Evolutionary conservation across 2,113 vertebrate species (phyloP), one percentile per base, ranked within the genome.

Genomic region (Phainopepla nitens): DNA sequence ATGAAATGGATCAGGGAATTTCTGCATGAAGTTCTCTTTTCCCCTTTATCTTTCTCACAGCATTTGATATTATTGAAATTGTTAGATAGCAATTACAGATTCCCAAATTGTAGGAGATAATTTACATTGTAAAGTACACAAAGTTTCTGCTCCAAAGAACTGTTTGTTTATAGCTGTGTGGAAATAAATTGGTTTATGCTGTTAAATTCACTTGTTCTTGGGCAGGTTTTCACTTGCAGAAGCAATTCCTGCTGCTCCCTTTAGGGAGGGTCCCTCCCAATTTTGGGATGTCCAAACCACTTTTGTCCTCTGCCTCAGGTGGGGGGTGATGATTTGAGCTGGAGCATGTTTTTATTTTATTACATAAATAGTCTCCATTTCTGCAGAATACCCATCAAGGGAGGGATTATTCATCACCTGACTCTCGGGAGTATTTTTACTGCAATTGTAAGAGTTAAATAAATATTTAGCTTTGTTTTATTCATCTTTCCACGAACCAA

Each of bases 1-100:
- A 8, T 51, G 82, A 77, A 83, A 41, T 51, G 58, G 71, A 90
- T 95, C 79, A 86, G 73, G 88, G 71, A 75, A 50, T 91, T 88
- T 15, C 31, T 91, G 60, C 64, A 50, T 60, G 22, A 77, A 47
- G 45, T 89, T 90, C 73, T 65, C 51, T 58, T n/a, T 35, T 7
- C 9, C 44, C 18, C 53, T 71, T 85, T 50, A 41, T 89, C 60
- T 91, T 71, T 41, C 44, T 84, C 6, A 0, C 42, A 53, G 36
- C 53, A 6, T 91, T 82, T 87, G 62, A 49, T 94, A 51, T 31
- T 9, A 11, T 42, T 69, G 41, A 29, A 39, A 58, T 79, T 39
- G 28, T 84, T 82, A 76, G 77, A 71, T 44, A 33, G 61, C 45
- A 33, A 76, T 91, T 88, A 82, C 5, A 92, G 94, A 77, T 70